Percentiles rank a stretch among this genome's conserved stretches.
Conservation (phyloP, 1,140 invertebrate genomes). For the Ostrea denselamellosa region DNA sequence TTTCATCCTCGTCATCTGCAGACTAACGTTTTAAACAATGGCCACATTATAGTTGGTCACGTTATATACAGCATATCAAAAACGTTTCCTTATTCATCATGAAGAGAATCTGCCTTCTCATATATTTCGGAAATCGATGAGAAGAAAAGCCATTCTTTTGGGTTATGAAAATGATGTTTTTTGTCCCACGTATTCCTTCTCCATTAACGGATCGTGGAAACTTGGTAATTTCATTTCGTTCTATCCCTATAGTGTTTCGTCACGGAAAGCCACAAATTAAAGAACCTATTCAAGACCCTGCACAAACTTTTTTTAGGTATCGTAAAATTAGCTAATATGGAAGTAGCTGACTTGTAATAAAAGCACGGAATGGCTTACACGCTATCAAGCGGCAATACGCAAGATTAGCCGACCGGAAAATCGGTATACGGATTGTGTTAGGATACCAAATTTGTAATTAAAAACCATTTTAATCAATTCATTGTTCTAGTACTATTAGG, state of each 20-base stretch:
- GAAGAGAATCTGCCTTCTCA: background rate
- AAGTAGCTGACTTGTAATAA: background rate
- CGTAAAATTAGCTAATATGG: constrained; percentile 26
- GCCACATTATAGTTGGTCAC: background rate
- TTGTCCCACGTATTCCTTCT: background rate
- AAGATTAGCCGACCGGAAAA: background rate
- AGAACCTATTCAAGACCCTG: background rate
- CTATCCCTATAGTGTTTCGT: constrained; percentile 13
- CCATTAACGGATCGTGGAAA: constrained; percentile 7
- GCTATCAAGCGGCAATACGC: background rate
- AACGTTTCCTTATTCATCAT: background rate
- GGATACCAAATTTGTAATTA: constrained; percentile 11
- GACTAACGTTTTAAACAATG: too few relatives aligned
- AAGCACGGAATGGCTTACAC: background rate
- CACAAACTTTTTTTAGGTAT: background rate
- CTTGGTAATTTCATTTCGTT: constrained; percentile 26
- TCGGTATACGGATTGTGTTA: background rate
- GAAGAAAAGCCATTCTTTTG: background rate
- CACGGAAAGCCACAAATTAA: constrained; percentile 25
- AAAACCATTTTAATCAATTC: constrained; percentile 22
- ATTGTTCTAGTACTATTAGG: constrained; percentile 15
- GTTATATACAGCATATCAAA: background rate
- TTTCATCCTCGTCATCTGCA: too few relatives aligned
- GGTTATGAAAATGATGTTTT: background rate
- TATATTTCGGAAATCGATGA: background rate